Percentiles rank a stretch among this genome's conserved stretches.
phyloP scores from a whole-genome alignment of 2,888 invertebrate genomes.

The Ceramica pisi region DNA sequence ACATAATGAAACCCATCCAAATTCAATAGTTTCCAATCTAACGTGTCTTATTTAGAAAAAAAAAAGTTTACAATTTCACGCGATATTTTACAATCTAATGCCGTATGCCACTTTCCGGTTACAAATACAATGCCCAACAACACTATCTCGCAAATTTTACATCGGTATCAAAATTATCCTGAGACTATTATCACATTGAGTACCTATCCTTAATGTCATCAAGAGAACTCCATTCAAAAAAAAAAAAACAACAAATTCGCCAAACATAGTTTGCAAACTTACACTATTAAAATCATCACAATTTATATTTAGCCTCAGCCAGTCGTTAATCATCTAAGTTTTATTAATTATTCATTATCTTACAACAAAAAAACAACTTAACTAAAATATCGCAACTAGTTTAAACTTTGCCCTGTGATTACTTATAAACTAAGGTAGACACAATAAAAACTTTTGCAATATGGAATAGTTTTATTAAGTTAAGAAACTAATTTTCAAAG shows the following conservation, averaged over 20 bases:
- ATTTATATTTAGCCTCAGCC: constrained; percentile 9
- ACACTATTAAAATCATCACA: constrained; percentile 23
- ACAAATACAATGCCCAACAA: no score
- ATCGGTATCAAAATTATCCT: not conserved
- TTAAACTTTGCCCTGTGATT: constrained; percentile 10
- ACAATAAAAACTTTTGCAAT: constrained; percentile 9
- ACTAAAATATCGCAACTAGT: constrained; percentile 16
- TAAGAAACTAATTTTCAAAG: constrained; percentile 3
- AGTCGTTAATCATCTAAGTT: constrained; percentile 40
- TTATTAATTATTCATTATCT: constrained; percentile 27
- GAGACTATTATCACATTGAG: not conserved
- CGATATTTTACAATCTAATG: no score
- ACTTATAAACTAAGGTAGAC: constrained; percentile 8
- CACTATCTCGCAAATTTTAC: no score
- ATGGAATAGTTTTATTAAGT: not conserved
- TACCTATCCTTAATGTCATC: not conserved
- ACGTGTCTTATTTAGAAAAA: no score
- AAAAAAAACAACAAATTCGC: not conserved
- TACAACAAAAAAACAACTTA: constrained; percentile 30
- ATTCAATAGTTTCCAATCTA: no score
- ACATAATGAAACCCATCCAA: no score
- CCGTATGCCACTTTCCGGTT: no score
- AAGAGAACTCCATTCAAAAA: not conserved
- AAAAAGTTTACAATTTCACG: no score
- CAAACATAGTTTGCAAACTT: constrained; percentile 28